phyloP scores from a whole-genome alignment of 2,113 vertebrate genomes.

The Callospermophilus lateralis region DNA sequence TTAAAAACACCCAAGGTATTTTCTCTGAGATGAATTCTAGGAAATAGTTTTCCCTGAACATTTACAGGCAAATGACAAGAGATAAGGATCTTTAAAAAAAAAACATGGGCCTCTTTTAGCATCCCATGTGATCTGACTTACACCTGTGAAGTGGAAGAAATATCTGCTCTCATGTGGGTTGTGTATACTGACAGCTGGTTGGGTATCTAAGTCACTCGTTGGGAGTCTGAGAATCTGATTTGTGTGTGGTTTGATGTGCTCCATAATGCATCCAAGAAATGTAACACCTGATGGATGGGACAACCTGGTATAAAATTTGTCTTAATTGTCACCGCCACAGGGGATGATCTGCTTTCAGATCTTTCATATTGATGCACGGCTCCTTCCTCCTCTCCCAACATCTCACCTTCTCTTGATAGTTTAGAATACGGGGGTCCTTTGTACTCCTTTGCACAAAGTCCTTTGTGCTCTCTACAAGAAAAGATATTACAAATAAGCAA shows the following conservation, averaged over 20 bases:
- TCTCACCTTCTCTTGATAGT: background rate
- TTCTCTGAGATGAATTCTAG: background rate
- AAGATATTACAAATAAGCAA: slow-evolving; percentile 53
- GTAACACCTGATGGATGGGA: background rate
- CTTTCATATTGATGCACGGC: background rate
- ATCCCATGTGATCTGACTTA: background rate
- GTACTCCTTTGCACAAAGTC: background rate
- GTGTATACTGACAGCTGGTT: background rate
- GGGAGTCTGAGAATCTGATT: background rate
- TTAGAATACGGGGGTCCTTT: background rate
- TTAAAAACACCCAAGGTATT: background rate
- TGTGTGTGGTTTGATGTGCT: background rate
- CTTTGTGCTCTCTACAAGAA: slow-evolving; percentile 42
- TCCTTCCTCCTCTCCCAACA: too few species aligned
- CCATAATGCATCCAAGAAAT: background rate
- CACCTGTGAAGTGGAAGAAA: background rate
- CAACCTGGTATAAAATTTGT: background rate
- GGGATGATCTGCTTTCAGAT: background rate
- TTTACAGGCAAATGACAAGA: background rate
- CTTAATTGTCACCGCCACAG: background rate
- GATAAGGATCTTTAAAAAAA: background rate
- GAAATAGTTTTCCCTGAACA: background rate
- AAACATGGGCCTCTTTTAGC: background rate
- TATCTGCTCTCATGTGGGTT: background rate
- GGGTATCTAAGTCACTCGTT: background rate